Conservation (phyloP, 2,888 invertebrate species). For the Acronicta aceris region DNA sequence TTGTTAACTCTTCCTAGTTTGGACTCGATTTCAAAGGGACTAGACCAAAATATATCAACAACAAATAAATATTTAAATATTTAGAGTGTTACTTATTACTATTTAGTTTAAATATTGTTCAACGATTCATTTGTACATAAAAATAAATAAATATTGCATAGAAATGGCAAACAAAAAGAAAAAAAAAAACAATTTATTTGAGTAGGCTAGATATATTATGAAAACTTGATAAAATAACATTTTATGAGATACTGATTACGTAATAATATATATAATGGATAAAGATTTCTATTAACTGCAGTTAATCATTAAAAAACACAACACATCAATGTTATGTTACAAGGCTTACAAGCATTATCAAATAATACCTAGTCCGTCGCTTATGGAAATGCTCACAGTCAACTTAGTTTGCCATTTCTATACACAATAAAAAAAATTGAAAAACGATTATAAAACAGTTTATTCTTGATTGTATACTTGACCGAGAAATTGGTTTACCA, state of each 20-base stretch:
- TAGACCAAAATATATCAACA: slow-evolving; percentile 34
- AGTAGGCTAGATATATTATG: too few relatives aligned
- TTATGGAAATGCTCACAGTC: not conserved
- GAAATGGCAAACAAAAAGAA: slow-evolving; percentile 28
- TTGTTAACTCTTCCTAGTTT: slow-evolving; percentile 34
- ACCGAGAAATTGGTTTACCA: not conserved
- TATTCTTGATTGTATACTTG: not conserved
- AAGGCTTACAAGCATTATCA: too few relatives aligned
- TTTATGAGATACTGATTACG: too few relatives aligned
- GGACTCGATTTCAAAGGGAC: slow-evolving; percentile 46
- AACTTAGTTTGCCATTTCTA: not conserved
- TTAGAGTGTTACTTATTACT: slow-evolving; percentile 18
- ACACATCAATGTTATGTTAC: too few relatives aligned
- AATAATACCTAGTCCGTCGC: not conserved
- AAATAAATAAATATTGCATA: slow-evolving; percentile 13
- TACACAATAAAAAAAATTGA: not conserved
- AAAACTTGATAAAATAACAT: too few relatives aligned
- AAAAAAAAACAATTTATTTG: too few relatives aligned
- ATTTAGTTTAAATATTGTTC: slow-evolving; percentile 31
- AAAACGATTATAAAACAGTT: not conserved
- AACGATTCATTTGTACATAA: slow-evolving; percentile 22
- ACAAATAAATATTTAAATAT: slow-evolving; percentile 23
- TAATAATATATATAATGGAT: too few relatives aligned
- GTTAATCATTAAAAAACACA: too few relatives aligned
- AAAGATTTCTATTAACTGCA: too few relatives aligned